Base-by-base conservation (phyloP, 2,888 invertebrate species). In the Brenthis hecate region DNA sequence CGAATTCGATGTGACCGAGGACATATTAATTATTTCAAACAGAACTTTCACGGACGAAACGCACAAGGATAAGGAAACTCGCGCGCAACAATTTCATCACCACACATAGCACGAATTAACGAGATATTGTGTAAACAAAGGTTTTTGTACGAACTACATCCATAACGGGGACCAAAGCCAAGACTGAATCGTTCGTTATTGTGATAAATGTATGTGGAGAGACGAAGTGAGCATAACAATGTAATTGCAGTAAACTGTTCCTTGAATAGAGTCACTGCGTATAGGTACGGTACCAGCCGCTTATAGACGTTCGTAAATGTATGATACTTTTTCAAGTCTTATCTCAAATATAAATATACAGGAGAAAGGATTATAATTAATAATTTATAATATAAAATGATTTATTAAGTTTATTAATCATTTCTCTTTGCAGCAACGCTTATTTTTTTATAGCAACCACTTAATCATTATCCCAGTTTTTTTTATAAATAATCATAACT, bases 201-300 rank as follows among this genome's bases (percentile, higher is more conserved):
- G 85, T 86, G 86, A 88, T 87, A 87, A 85, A 88, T 86, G 89
- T 88, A 78, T 76, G 84, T 81, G 77, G 80, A 79, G 84, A 84
- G 87, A 78, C 87, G 86, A 87, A 87, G 91, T 87, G 92, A 89
- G 82, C 89, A 89, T 92, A 92, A 92, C 89, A 87, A 91, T 89
- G 80, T 92, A 92, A 92, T 92, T 92, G 92, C 89, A 81, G 83
- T 84, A 85, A 92, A 91, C 83, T 88, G 89, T 90, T 89, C 87
- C 87, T 85, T 92, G 91, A 92, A 92, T 92, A 89, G 91, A 87
- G 85, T 78, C 82, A 82, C 73, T 72, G 73, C 66, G 73, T 74
- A 70, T 75, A 76, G 73, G 69, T 75, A 74, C 71, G 70, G 68
- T 70, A 58, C 67, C 67, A 70, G 74, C 68, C 58, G 69, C 72